Conservation (phyloP, 2,888 invertebrate species). For the Stenchaetothrips biformis region DNA sequence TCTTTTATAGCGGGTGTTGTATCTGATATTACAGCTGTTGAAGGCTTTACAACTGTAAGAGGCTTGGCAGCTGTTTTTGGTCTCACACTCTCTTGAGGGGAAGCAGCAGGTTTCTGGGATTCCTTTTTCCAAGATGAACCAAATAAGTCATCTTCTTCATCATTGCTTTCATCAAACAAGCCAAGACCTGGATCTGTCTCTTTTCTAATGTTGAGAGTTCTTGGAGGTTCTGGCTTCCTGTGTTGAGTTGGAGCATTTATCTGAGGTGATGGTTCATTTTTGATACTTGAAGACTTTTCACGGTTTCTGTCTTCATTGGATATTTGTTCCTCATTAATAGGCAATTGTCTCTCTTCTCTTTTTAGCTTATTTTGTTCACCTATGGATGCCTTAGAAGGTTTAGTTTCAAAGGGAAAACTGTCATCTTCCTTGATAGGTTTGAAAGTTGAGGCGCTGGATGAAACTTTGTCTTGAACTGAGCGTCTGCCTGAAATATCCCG, state of each 20-base stretch:
- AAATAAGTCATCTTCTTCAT: slow-evolving; percentile 32
- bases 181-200: slow-evolving; percentile 30
- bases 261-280: too few species aligned
- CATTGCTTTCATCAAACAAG: slow-evolving; percentile 29
- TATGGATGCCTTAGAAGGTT: slow-evolving; percentile 32
- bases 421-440: neutral
- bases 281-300: too few species aligned
- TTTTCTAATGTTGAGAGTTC: slow-evolving; percentile 35
- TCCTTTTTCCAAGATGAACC: neutral
- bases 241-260: neutral
- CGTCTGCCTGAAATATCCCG: too few species aligned
- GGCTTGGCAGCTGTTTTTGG: neutral
- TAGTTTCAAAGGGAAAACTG: slow-evolving; percentile 31
- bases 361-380: too few species aligned
- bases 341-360: too few species aligned
- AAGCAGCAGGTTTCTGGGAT: neutral
- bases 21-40: neutral
- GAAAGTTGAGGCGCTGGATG: neutral
- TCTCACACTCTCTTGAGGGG: neutral
- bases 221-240: slow-evolving; percentile 35
- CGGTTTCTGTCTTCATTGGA: too few species aligned
- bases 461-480: neutral
- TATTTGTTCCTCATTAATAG: too few species aligned
- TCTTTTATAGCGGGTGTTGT: neutral
- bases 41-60: neutral